phyloP scores from a whole-genome alignment of 2,113 vertebrate species.

The Calidris pugnax region DNA sequence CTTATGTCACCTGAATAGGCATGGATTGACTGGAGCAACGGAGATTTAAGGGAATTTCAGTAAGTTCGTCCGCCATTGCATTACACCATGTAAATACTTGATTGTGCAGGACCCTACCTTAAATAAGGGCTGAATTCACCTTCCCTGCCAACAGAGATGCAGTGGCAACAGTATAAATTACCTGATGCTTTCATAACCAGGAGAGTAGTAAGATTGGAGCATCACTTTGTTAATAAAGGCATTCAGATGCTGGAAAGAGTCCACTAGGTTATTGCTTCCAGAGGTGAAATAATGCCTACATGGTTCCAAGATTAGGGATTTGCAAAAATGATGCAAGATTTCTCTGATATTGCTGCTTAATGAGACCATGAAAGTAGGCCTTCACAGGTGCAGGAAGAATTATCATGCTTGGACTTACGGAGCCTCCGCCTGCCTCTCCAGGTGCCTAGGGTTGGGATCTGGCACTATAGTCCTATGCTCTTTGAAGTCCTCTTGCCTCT shows the following conservation, averaged over 20 bases:
- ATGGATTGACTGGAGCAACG: neutral
- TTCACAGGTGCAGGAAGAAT: neutral
- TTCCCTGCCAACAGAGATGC: neutral
- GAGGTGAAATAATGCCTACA: neutral
- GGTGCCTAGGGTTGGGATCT: neutral
- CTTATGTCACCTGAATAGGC: neutral
- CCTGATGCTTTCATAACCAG: neutral
- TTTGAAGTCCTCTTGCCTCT: neutral
- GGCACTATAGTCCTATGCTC: neutral
- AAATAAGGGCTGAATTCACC: neutral
- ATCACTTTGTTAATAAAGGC: neutral
- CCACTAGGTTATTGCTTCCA: neutral
- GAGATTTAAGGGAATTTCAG: neutral
- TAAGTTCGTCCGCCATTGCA: rapidly evolving
- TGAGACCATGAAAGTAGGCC: neutral
- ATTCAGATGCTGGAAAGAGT: neutral
- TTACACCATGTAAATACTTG: neutral
- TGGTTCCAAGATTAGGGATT: neutral
- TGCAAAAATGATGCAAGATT: neutral
- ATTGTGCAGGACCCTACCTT: neutral
- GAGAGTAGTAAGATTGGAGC: neutral
- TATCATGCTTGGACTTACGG: neutral
- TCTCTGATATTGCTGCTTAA: neutral
- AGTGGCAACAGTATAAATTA: neutral
- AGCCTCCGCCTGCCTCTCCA: neutral